These are phyloP conservation scores for Engraulis encrasicolus DNA, from an alignment of 2,113 vertebrate genomes.

Conservation along the genomic window DNA sequence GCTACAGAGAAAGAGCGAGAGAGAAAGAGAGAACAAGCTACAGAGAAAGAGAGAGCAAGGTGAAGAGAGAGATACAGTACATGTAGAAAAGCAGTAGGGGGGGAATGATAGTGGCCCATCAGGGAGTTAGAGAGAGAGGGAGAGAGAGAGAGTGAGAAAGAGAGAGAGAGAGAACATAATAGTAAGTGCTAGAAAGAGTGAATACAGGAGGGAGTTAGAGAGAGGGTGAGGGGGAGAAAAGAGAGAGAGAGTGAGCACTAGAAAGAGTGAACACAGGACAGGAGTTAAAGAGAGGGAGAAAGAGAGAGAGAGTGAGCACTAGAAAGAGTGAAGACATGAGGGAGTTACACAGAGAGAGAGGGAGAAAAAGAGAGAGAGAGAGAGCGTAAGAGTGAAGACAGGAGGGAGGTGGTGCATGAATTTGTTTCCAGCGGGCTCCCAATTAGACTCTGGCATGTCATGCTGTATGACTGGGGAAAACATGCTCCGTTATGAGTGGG, in stretches of 20 bases:
- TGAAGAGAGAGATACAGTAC: background rate
- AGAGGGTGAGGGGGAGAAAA: background rate
- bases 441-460: slow-evolving; percentile 55
- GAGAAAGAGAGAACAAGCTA: background rate
- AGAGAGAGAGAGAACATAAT: background rate
- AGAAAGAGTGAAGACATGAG: too few species aligned
- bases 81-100: too few species aligned
- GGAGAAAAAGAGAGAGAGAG: background rate
- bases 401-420: slow-evolving; percentile 42
- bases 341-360: slow-evolving; percentile 7
- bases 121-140: too few species aligned
- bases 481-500: slow-evolving; percentile 45
- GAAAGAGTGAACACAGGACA: background rate
- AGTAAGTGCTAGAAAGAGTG: background rate
- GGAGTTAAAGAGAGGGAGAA: background rate
- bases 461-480: slow-evolving; percentile 47
- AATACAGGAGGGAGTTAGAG: background rate
- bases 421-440: slow-evolving; percentile 50
- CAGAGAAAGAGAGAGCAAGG: background rate
- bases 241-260: background rate
- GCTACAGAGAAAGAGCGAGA: background rate
- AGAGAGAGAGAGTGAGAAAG: too few species aligned
- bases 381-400: too few species aligned
- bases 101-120: too few species aligned
- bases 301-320: background rate